Percentiles rank a stretch among this genome's conserved stretches.
Conservation (phyloP, 2,888 invertebrate species). For the Drosophila yooni region DNA sequence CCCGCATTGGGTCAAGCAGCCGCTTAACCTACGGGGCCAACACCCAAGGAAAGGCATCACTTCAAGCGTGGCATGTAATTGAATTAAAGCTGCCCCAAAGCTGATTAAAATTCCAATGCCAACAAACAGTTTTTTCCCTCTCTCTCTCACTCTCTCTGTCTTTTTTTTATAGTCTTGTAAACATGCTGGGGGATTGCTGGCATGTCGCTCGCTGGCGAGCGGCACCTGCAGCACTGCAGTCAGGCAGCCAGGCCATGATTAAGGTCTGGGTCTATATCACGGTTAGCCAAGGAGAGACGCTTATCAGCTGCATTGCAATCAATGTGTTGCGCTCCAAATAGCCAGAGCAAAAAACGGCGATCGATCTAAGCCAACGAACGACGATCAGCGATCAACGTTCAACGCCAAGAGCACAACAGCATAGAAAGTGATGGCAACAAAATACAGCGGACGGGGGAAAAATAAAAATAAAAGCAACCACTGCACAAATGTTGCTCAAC, state of each 20-base stretch:
- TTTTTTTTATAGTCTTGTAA: conserved; percentile 42
- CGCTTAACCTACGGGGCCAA: conserved; percentile 50
- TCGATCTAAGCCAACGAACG: conserved; percentile 48
- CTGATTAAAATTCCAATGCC: conserved; percentile 77
- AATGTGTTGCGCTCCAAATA: conserved; percentile 66
- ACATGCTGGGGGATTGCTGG: conserved; percentile 48
- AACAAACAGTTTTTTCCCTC: conserved; percentile 9
- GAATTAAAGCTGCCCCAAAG: conserved; percentile 67
- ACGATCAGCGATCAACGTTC: conserved; percentile 33
- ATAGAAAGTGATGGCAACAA: conserved; percentile 68
- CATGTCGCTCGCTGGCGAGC: conserved; percentile 60
- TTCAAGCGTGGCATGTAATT: conserved; percentile 79
- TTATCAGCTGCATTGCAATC: conserved; percentile 75
- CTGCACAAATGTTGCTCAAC: conserved; percentile 70
- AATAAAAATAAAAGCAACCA: conserved; percentile 20
- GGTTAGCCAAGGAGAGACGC: conserved; percentile 34
- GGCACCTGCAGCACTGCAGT: conserved; percentile 61
- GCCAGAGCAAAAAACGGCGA: conserved; percentile 41
- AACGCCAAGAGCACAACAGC: conserved; percentile 36
- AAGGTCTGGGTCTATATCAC: conserved; percentile 32
- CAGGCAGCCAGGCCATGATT: conserved; percentile 25
- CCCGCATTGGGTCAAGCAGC: conserved; percentile 58
- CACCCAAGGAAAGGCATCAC: conserved; percentile 32
- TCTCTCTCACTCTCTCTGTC: neutral
- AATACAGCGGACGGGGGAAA: conserved; percentile 11